Percentiles rank a stretch among this genome's conserved stretches.
Evolutionary conservation across 2,888 invertebrate species (phyloP).

Genomic region (Acanthococcus lagerstroemiae): DNA sequence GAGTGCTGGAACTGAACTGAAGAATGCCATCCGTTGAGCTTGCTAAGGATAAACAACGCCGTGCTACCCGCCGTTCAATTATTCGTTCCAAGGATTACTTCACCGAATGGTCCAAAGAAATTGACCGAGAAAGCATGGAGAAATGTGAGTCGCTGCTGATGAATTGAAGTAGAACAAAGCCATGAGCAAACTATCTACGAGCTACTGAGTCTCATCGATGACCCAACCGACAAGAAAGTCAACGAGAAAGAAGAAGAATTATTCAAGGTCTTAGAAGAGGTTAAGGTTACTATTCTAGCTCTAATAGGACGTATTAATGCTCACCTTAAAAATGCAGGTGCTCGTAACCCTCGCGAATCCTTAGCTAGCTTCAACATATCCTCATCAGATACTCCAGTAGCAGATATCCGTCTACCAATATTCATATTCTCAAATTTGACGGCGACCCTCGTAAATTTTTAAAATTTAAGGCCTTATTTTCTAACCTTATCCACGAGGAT

Average conservation of each 20-base stretch:
- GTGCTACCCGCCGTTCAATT: not conserved
- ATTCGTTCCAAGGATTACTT: not conserved
- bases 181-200: not conserved
- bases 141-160: not conserved
- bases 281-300: not conserved
- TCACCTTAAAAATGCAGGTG: not conserved
- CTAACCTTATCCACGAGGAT: slow-evolving; percentile 6
- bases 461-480: not conserved
- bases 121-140: not conserved
- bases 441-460: slow-evolving; percentile 1
- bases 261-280: not conserved
- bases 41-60: too few species aligned
- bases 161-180: not conserved
- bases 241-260: not conserved
- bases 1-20: too few species aligned
- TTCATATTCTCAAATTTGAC: slow-evolving; percentile 2
- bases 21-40: too few species aligned
- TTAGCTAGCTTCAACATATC: not conserved
- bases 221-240: not conserved
- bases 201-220: not conserved
- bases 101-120: not conserved
- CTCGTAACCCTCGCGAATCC: not conserved
- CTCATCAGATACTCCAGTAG: not conserved
- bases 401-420: not conserved
- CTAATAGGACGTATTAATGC: not conserved